Conservation (phyloP, 2,113 vertebrate genomes). For the Ceyx melanurus region DNA sequence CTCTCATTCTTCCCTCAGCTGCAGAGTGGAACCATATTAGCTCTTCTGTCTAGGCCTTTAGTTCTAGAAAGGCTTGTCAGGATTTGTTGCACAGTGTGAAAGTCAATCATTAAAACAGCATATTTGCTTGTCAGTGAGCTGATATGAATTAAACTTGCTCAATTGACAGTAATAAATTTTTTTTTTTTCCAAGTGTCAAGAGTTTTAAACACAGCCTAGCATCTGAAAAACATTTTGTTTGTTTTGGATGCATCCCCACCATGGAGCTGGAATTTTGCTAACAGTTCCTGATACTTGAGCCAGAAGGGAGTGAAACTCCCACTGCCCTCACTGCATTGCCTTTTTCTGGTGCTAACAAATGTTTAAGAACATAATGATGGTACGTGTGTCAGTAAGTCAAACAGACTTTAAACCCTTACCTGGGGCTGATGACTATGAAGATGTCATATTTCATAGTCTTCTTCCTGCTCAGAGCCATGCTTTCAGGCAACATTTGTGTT, state of each 20-base stretch:
- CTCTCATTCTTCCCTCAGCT: not conserved
- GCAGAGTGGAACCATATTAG: not conserved
- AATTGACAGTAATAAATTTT: constrained; percentile 37
- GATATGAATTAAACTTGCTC: constrained; percentile 46
- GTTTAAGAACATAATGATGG: not conserved
- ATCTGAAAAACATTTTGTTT: constrained; percentile 60
- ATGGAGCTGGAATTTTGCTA: constrained; percentile 56
- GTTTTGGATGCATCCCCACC: constrained; percentile 33
- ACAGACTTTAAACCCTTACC: not conserved
- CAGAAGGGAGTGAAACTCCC: not conserved
- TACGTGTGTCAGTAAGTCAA: not conserved
- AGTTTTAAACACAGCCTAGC: constrained; percentile 16
- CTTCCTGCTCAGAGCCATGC: not conserved
- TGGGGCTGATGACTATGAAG: not conserved
- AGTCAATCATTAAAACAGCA: not conserved
- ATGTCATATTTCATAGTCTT: not conserved
- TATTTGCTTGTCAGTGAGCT: constrained; percentile 34
- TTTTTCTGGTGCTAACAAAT: not conserved
- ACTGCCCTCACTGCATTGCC: not conserved
- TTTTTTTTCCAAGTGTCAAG: constrained; percentile 26
- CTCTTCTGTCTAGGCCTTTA: not conserved
- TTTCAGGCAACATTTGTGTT: constrained; percentile 1
- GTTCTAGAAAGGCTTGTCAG: not conserved
- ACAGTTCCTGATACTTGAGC: constrained; percentile 34
- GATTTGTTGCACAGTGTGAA: constrained; percentile 50